Evolutionary conservation across 1,140 invertebrate species (phyloP), one percentile per base, ranked within the genome.

Genomic region (Psilanteris sp.): DNA sequence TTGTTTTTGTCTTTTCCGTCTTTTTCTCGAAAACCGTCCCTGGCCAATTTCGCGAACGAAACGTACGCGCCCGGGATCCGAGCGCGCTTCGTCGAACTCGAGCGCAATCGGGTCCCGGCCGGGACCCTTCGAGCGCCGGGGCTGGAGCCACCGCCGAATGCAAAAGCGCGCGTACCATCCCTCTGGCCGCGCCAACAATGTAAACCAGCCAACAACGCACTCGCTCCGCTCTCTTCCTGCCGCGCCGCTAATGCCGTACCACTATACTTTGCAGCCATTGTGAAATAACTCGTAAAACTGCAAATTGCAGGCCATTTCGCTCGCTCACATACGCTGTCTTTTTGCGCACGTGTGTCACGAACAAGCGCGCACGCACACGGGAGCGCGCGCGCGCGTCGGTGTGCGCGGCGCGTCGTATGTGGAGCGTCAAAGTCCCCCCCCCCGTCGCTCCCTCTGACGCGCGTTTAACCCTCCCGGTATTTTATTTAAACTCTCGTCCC

Each of bases 251-350:
- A 86, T 84, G 78, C 82, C 68, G 57, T 79, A 81, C 78, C 80
- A 85, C 85, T 86, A 86, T 88, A 88, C 85, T 88, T 88, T 88
- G 85, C 85, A 88, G 85, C 87, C 87, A 88, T 88, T 88, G 87
- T 85, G 86, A 87, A 88, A 87, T 88, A 88, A 88, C 87, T 88
- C 87, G 86, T 88, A 88, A 88, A 88, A 75, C 85, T 85, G 85
- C 86, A 88, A 88, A 88, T 88, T 88, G 86, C 86, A 71, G 81
- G 86, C 83, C 86, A 85, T 88, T 88, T 85, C 82, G 77, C 80
- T 83, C 64, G n/a, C n/a, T 79, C 81, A 81, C 81, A 82, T 83
- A 79, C 79, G 74, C 79, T 31, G 54, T 67, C 61, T 50, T 62
- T 71, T 57, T 46, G 31, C 36, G 20, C 37, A 34, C 44, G 24